Evolutionary conservation across 2,113 vertebrate genomes (phyloP), one percentile per base, ranked within the genome.

Genomic region (Garra rufa): DNA sequence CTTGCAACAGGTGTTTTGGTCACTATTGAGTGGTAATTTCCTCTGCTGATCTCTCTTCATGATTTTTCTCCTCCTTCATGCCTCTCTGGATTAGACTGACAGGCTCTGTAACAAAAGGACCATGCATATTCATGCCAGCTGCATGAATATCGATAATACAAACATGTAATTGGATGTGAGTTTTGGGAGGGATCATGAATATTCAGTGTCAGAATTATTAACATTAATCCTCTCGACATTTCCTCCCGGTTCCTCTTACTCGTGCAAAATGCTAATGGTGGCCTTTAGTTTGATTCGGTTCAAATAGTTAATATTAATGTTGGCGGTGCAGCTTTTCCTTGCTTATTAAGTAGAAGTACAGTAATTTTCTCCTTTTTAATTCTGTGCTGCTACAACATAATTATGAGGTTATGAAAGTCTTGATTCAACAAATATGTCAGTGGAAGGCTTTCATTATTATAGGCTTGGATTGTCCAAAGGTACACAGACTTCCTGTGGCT

Each of bases 131-230:
- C 84, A 79, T 85, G 70, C 43, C 15, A 44, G 65, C 65, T 73
- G 76, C 79, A 67, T 83, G 70, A 63, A 82, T 85, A 83, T 83
- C 70, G 80, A 85, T 83, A 63, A 80, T 69, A 48, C 38, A 83
- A 81, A 83, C 81, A 48, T 63, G 41, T 73, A 87, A 87, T 87
- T 85, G 70, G 83, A 73, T 76, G 74, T 77, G 57, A 81, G 75
- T 63, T 79, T 82, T 85, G 76, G 57, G 34, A 46, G 14, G 26
- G 70, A 44, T n/a, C 81, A 83, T 89, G 43, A 76, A 85, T 85
- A 87, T 87, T 85, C 24, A 73, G 26, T 82, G 44, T 52, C 52
- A 61, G 14, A 57, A 52, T 70, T 44, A 87, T 88, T 81, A 85
- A 80, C 82, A 85, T 83, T 81, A 83, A 80, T 67, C 17, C 63